Base-by-base conservation (phyloP, 1,140 invertebrate genomes). In the Drosophila sp. region DNA sequence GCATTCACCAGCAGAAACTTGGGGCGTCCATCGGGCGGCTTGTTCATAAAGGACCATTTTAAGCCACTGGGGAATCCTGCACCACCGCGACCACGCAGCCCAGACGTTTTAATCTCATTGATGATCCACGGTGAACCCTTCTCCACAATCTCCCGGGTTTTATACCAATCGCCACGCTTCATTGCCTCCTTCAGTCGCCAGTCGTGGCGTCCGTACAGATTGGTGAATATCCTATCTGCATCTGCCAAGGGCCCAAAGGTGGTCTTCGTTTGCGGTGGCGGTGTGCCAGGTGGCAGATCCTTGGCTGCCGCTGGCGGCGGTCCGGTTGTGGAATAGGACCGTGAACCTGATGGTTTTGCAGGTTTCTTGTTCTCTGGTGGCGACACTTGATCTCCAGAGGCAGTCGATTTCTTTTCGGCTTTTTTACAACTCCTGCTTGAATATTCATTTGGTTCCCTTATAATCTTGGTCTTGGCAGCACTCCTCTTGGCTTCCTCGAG, bases 1-100 rank as follows among this genome's bases (percentile, higher is more conserved):
- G 95, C 96, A 92, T 96, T 97, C 0, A 96, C 94, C 14, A 96
- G 94, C 50, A 97, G 91, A 90, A 96, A 97, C 82, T 95, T 95
- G 9, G 95, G 95, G 65, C 94, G 93, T 4, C 95, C 95, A 89
- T 96, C 89, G 0, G 89, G 70, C 1, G 89, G 89, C n/a, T 84
- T 84, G 6, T 72, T 51, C 95, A 97, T 96, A 80, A 96, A 96
- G 38, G 95, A 94, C 96, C 96, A 97, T 90, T 96, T 96, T 90
- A 97, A 93, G 34, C 96, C 96, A 14, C 95, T 94, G 9, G 96
- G 95, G 87, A 97, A 96, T 0, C 95, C 96, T 46, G 96, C 96
- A 4, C 96, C 96, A 43, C 96, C 96, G 45, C 96, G 93, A 7
- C 96, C 96, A 61, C 96, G 92, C 16, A 97, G 83, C 1, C 96